These are phyloP conservation scores for Stomorhina lunata DNA, from an alignment of 2,888 invertebrate genomes.

Conservation along the genomic window DNA sequence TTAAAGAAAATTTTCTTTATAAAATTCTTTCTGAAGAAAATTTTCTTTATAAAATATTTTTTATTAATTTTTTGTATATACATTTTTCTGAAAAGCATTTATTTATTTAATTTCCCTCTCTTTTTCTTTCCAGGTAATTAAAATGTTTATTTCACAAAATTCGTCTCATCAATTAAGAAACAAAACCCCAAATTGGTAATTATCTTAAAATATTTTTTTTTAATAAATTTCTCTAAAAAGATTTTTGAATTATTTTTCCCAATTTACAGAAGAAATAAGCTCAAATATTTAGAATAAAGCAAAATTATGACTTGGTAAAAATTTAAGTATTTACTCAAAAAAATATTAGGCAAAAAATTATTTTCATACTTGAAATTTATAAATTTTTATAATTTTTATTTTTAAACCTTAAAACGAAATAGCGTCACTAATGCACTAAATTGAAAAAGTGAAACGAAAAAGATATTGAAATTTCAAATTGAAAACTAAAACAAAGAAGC, in stretches of 20 bases:
- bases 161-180: not conserved
- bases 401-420: conserved; percentile 19
- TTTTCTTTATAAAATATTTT: no score
- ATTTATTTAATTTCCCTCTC: not conserved
- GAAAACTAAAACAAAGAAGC: not conserved
- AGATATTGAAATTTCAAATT: not conserved
- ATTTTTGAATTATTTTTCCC: not conserved
- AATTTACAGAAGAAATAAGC: not conserved
- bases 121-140: conserved; percentile 26
- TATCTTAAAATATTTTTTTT: conserved; percentile 1
- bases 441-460: no score
- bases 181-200: conserved; percentile 9
- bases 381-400: conserved; percentile 35
- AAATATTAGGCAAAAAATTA: not conserved
- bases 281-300: not conserved
- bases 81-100: no score
- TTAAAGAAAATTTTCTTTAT: no score
- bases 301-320: not conserved
- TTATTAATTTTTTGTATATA: no score
- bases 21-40: no score
- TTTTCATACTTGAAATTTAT: not conserved
- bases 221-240: not conserved
- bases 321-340: not conserved
- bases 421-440: conserved; percentile 16
- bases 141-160: not conserved